Conservation (phyloP, 2,113 vertebrate species). For the Pseudonaja textilis region DNA sequence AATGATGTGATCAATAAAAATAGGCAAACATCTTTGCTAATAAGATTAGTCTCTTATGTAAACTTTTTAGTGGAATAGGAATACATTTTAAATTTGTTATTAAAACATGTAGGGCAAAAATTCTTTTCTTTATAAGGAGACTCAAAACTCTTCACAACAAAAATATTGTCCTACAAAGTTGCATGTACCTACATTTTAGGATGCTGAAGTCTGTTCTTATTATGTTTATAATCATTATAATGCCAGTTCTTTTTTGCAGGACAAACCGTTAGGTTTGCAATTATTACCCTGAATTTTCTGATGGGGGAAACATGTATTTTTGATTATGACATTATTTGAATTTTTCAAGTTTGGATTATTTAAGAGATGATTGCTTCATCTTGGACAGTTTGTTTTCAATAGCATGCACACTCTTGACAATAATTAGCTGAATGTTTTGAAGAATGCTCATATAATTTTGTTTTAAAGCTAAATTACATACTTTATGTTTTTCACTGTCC, state of each 20-base stretch:
- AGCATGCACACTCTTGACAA: background rate
- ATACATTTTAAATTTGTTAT: background rate
- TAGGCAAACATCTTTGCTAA: background rate
- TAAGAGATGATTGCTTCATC: background rate
- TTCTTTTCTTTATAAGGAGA: background rate
- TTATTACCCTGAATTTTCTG: background rate
- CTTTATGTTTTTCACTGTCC: background rate
- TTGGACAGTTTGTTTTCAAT: background rate
- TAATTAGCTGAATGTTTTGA: background rate
- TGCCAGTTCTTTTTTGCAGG: background rate
- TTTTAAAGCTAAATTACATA: background rate
- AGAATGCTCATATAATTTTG: background rate
- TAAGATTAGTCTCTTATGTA: background rate
- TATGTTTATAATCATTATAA: background rate
- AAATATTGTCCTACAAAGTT: background rate
- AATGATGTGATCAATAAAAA: background rate
- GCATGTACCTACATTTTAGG: background rate
- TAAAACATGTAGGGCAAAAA: background rate
- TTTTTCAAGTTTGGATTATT: background rate
- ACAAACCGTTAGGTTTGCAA: background rate
- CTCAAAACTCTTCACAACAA: background rate
- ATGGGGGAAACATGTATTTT: background rate
- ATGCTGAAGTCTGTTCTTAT: background rate
- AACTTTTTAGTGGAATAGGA: background rate
- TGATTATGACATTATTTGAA: background rate